These are phyloP conservation scores for Drosophila sulfurigaster DNA, from an alignment of 1,140 invertebrate species.

Conservation along the genomic window DNA sequence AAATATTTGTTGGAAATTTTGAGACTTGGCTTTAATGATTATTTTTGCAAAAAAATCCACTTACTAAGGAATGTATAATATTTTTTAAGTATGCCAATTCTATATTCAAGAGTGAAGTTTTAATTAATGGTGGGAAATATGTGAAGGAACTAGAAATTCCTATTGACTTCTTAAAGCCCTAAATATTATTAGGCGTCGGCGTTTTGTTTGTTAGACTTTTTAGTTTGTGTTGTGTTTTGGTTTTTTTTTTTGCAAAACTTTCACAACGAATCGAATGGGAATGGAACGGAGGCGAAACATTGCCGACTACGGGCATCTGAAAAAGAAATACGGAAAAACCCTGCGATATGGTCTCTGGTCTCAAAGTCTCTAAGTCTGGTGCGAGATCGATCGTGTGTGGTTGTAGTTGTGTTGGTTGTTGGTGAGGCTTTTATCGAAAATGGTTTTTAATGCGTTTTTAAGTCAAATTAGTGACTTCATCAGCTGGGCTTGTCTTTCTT, in stretches of 20 bases:
- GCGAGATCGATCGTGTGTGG: conserved; percentile 14
- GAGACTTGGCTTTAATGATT: no score
- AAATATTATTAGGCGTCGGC: conserved; percentile 2
- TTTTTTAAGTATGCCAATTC: no score
- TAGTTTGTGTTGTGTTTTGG: conserved; percentile 50
- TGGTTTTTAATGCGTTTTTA: conserved; percentile 83
- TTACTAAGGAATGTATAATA: no score
- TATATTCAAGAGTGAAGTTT: no score
- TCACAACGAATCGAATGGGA: conserved; percentile 55
- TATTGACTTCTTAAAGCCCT: neutral
- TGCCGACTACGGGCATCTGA: conserved; percentile 39
- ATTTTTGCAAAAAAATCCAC: no score
- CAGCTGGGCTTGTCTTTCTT: conserved; percentile 62
- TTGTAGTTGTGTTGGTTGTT: conserved; percentile 12
- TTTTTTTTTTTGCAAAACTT: conserved; percentile 73
- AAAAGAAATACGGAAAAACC: conserved; percentile 73
- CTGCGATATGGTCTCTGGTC: conserved; percentile 41
- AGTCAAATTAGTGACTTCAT: conserved; percentile 83
- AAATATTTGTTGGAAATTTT: no score
- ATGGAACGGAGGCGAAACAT: conserved; percentile 1
- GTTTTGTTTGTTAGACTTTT: conserved; percentile 11
- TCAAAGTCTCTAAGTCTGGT: conserved; percentile 2
- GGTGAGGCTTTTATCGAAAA: conserved; percentile 74
- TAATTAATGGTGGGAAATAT: no score
- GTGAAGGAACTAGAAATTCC: neutral